Conservation (phyloP, 2,888 invertebrate genomes). For the Drosophila imparisetae region DNA sequence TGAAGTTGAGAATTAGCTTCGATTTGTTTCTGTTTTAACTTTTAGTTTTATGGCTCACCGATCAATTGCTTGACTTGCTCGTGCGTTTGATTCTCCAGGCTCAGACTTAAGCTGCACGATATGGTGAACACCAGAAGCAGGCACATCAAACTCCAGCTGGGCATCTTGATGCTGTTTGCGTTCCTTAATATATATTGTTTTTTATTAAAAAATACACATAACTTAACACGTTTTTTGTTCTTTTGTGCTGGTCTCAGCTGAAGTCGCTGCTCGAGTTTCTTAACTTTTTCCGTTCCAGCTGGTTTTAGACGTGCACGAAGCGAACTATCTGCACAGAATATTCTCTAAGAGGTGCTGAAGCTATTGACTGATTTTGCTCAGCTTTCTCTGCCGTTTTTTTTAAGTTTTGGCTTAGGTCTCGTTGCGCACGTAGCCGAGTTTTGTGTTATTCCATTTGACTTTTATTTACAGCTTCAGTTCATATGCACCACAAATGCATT, state of each 20-base stretch:
- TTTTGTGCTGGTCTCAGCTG: not conserved
- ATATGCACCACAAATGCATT: slow-evolving; percentile 29
- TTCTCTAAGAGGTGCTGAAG: slow-evolving; percentile 30
- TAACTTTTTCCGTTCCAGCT: slow-evolving; percentile 9
- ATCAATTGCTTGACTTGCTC: slow-evolving; percentile 42
- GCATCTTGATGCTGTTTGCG: not conserved
- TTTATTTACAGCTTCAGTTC: slow-evolving; percentile 30
- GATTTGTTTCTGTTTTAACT: not conserved
- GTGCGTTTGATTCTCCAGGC: slow-evolving; percentile 61
- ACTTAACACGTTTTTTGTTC: not conserved
- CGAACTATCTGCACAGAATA: slow-evolving; percentile 43
- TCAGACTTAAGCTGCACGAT: slow-evolving; percentile 14
- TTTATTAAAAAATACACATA: slow-evolving; percentile 14
- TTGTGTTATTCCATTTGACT: slow-evolving; percentile 43
- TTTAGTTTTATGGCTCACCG: slow-evolving; percentile 41
- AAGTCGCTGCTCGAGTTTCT: not conserved
- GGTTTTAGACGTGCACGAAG: slow-evolving; percentile 26
- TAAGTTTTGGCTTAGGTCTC: slow-evolving; percentile 25
- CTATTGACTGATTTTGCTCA: slow-evolving; percentile 56
- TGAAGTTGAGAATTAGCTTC: too few species aligned
- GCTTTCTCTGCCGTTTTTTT: slow-evolving; percentile 60
- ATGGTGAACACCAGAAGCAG: slow-evolving; percentile 34
- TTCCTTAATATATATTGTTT: not conserved
- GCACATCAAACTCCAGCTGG: slow-evolving; percentile 25
- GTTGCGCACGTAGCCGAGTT: slow-evolving; percentile 64